Conservation (phyloP, 2,113 vertebrate genomes). For the Platichthys stellatus region DNA sequence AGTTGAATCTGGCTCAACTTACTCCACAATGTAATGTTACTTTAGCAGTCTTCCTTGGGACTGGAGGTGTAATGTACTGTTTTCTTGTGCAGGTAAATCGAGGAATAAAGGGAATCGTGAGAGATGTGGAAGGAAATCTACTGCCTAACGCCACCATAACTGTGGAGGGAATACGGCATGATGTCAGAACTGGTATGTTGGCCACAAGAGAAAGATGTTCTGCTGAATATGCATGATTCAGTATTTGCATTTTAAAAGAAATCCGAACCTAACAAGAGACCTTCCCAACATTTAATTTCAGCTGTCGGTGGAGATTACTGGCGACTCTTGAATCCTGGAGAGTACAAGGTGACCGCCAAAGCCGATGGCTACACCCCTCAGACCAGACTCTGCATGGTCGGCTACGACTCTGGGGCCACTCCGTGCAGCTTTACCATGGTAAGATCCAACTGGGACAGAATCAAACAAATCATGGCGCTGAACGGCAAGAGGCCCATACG, state of each 20-base stretch:
- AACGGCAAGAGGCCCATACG: slow-evolving; percentile 88
- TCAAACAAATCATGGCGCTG: slow-evolving; percentile 92
- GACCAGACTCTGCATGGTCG: slow-evolving; percentile 89
- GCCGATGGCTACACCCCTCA: slow-evolving; percentile 89
- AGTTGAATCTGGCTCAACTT: no score
- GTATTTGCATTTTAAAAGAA: not conserved
- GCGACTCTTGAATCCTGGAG: slow-evolving; percentile 96
- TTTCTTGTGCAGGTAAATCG: slow-evolving; percentile 86
- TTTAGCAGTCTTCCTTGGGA: not conserved
- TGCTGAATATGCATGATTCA: not conserved
- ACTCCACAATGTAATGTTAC: no score
- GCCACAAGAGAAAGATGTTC: not conserved
- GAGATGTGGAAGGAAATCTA: slow-evolving; percentile 88
- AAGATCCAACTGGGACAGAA: slow-evolving; percentile 97
- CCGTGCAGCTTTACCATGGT: slow-evolving; percentile 91
- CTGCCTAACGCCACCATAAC: slow-evolving; percentile 90
- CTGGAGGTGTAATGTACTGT: not conserved
- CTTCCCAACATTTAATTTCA: slow-evolving; percentile 45
- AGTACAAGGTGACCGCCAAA: slow-evolving; percentile 89
- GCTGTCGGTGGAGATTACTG: slow-evolving; percentile 91
- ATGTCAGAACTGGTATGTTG: slow-evolving; percentile 88
- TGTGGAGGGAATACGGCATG: slow-evolving; percentile 92
- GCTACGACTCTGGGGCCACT: slow-evolving; percentile 92
- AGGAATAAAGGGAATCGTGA: slow-evolving; percentile 93
- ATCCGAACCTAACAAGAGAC: not conserved